Evolutionary conservation across 2,797 vertebrate genomes (phyloP), one percentile per base, ranked within the genome.

Genomic region (Gallinago stenura): DNA sequence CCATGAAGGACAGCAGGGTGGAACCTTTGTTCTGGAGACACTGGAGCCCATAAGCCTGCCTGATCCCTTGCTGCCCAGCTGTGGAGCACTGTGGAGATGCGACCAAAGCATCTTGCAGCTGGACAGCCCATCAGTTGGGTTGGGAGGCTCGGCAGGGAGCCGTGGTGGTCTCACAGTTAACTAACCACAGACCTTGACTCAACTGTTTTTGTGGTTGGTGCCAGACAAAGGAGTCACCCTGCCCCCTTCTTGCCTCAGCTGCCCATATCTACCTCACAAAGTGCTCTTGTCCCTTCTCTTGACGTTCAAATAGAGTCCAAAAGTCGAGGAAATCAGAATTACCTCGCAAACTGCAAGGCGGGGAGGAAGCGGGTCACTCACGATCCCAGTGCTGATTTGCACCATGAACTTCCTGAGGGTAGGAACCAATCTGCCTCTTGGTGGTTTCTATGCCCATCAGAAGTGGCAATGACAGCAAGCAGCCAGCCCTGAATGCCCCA

Each of bases 121-220:
- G 66, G 30, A 12, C 37, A 83, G 50, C 14, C 6, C 5, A 10
- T 22, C 0, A 0, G 4, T 26, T 0, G 0, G 31, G 46, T 65
- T 69, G 45, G 46, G 45, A 72, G 19, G 11, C 31, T 84, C 1
- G 1, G 7, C 22, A 79, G 45, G 31, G 17, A 91, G 48, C 10
- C 2, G 0, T 2, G 1, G 18, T 70, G 35, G 30, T 60, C 65
- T 77, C 51, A 70, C 0, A 69, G 8, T 18, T 84, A 71, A 54
- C 9, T 46, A 75, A 75, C 41, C 45, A 75, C 48, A 64, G 53
- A 39, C 15, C 43, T 37, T 46, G 5, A 81, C 37, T 53, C 5
- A 2, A 26, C 13, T 37, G 30, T 18, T 87, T 93, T 75, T 35
- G 45, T 39, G 21, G 25, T 58, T 58, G 31, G 48, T 45, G 33